Evolutionary conservation across 2,113 vertebrate species (phyloP), one percentile per base, ranked within the genome.

Genomic region (Sula dactylatra): DNA sequence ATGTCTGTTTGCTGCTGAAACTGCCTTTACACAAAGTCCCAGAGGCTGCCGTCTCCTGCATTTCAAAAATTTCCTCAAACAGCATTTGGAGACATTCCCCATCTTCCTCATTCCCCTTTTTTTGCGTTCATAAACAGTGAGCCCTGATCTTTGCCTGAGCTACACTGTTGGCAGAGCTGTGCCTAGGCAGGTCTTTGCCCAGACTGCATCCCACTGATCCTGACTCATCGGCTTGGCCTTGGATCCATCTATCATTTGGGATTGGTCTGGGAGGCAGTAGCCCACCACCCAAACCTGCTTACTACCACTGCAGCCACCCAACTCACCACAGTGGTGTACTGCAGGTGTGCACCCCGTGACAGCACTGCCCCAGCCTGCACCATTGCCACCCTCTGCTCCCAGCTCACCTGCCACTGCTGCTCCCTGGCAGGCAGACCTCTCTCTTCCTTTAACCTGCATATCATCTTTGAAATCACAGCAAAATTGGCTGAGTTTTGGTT

Each of bases 151-250:
- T 31, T 36, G 11, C 21, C 47, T 19, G 29, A 67, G 13, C 32
- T 55, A 10, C 4, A 9, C 9, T n/a, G 52, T 4, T 11, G 26
- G 11, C 22, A 49, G 11, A 1, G 38, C 36, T 73, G 13, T 70
- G 40, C 16, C 29, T 16, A 18, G 3, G 4, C 6, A 58, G 16
- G 8, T 6, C 22, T 44, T 40, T 64, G 61, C 32, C 17, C 25
- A 40, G 24, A 16, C n/a, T 27, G 6, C 26, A 9, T 24, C 54
- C 87, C 11, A 0, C 45, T 47, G 20, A 20, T 34, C 34, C 65
- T 4, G 19, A 47, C 7, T 34, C 1, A 0, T 14, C 3, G 1
- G 7, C 54, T 45, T 49, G 32, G n/a, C 58, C 8, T n/a, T n/a
- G 18, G 16, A 38, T 7, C 47, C 13, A 11, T 26, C 17, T 47